Evolutionary conservation across 2,888 invertebrate genomes (phyloP), one percentile per base, ranked within the genome.

Genomic region (Brachyptera putata): DNA sequence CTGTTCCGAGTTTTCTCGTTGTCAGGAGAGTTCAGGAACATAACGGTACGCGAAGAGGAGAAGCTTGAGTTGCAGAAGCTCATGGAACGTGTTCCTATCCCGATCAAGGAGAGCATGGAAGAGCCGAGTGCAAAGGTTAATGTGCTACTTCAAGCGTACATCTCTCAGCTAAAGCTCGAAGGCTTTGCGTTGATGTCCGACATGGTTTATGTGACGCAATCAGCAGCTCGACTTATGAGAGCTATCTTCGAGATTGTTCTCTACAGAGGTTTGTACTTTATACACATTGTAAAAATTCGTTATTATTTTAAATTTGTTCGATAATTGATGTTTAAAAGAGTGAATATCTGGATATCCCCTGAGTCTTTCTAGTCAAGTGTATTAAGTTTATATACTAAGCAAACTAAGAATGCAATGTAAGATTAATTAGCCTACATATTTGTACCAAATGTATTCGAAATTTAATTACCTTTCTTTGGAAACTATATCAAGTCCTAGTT

Each of bases 171-270:
- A 67, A 98, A 97, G 76, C 78, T 99, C 58, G 99, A 99, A 71
- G 98, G 99, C 0, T 98, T 99, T 74, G 97, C 98, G 0, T 79
- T 99, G 1, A 97, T 98, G 93, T 92, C 96, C 0, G 99, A 99
- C 74, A 99, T 99, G 98, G 95, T 98, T 2, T 99, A 94, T 73
- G 93, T 99, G 0, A 97, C 98, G 0, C 99, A 99, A 75, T 96
- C 95, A 0, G 99, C 99, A 0, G 89, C 92, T 1, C 81, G 99
- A 50, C 80, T 99, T 48, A 88, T 99, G 81, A 78, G 99, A 63
- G 98, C 99, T 0, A 95, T 99, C 66, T 98, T 89, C 74, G 99
- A 99, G 79, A 98, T 99, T 63, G 82, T 50, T n/a, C 50, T 50
- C 14, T 50, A 50, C 50, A 30, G 50, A 4, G 34, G n/a, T n/a